phyloP scores from a whole-genome alignment of 2,888 invertebrate species.

The Callinectes sapidus region DNA sequence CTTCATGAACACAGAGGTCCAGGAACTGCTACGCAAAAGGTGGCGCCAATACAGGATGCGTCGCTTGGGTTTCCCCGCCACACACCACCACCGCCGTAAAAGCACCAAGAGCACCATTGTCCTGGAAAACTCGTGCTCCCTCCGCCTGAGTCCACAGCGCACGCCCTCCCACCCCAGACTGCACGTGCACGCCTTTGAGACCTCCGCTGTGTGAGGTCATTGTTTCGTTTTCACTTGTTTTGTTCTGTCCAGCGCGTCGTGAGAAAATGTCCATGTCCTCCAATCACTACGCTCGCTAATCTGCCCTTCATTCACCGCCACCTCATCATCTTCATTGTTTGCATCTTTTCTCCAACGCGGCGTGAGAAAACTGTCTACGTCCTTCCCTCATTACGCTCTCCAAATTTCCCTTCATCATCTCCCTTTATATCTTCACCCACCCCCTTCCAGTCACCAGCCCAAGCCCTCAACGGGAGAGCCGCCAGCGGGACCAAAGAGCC shows the following conservation, averaged over 20 bases:
- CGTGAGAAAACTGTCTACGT: neutral
- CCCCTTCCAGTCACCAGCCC: neutral
- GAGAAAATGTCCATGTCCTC: neutral
- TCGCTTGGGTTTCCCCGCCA: constrained; percentile 45
- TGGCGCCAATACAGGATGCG: constrained; percentile 68
- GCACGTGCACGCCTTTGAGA: constrained; percentile 27
- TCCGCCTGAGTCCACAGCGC: constrained; percentile 52
- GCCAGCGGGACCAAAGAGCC: neutral
- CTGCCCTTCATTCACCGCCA: no score
- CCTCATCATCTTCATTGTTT: neutral
- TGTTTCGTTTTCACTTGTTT: neutral
- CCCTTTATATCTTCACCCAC: neutral
- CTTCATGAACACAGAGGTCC: constrained; percentile 69
- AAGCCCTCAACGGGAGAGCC: neutral
- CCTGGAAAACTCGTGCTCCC: constrained; percentile 59
- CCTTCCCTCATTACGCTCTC: neutral
- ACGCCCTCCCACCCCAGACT: constrained; percentile 22
- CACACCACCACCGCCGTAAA: constrained; percentile 56
- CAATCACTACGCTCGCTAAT: neutral
- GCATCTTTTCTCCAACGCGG: neutral
- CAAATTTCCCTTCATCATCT: neutral
- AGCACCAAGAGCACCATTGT: constrained; percentile 68
- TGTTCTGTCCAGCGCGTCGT: neutral
- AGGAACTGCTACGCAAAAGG: constrained; percentile 66
- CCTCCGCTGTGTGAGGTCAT: constrained; percentile 11